Evolutionary conservation across 2,113 vertebrate species (phyloP).

Genomic region (Scophthalmus maximus): DNA sequence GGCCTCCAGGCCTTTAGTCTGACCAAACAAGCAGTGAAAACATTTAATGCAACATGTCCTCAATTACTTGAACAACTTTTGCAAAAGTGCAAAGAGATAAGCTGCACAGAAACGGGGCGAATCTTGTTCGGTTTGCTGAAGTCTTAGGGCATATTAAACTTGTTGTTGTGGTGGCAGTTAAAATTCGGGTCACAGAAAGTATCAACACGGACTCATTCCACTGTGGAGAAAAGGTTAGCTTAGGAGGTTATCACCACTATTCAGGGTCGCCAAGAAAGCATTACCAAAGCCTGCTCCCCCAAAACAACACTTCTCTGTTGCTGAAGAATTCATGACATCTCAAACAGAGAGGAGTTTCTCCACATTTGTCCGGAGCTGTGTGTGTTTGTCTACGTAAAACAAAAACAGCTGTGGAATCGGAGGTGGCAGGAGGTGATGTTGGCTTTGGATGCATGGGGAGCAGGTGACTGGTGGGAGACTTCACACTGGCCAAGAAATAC

Average conservation of each 20-base stretch:
- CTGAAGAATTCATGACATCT: slow-evolving; percentile 11
- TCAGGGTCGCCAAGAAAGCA: slow-evolving; percentile 24
- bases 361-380: slow-evolving; percentile 3
- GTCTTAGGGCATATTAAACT: slow-evolving; percentile 35
- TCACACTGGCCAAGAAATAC: too few species aligned
- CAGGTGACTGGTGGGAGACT: background rate
- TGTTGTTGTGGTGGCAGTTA: slow-evolving; percentile 46
- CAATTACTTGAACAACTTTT: slow-evolving; percentile 38
- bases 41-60: slow-evolving; percentile 35
- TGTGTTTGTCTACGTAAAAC: slow-evolving; percentile 44
- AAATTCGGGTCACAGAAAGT: slow-evolving; percentile 52
- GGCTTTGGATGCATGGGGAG: slow-evolving; percentile 37
- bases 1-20: slow-evolving; percentile 40
- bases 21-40: slow-evolving; percentile 49
- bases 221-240: slow-evolving; percentile 50
- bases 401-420: slow-evolving; percentile 38
- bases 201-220: slow-evolving; percentile 49
- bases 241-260: slow-evolving; percentile 54
- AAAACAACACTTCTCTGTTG: slow-evolving; percentile 37
- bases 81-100: slow-evolving; percentile 23
- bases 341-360: slow-evolving; percentile 10
- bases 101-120: background rate
- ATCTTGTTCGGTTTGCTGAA: slow-evolving; percentile 15
- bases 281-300: slow-evolving; percentile 20
- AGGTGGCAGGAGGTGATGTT: slow-evolving; percentile 24